Percentiles rank a stretch among this genome's conserved stretches.
Conservation (phyloP, 92 coral and sea anemone genomes). For the Desmophyllum pertusum region DNA sequence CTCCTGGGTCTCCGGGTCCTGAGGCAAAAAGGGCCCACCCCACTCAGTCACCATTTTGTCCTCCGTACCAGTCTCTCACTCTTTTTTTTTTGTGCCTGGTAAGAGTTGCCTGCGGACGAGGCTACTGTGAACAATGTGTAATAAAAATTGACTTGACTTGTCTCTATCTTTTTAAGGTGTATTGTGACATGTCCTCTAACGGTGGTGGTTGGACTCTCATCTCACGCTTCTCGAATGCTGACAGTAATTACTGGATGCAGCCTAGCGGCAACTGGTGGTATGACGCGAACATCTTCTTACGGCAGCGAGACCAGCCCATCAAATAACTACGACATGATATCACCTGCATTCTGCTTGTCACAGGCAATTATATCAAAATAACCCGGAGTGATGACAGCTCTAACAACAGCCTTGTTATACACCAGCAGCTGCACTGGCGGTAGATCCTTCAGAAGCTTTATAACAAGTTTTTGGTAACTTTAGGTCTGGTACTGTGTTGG, state of each 20-base stretch:
- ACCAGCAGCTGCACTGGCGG: slow-evolving; percentile 67
- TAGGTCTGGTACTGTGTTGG: slow-evolving; percentile 53
- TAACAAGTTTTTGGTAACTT: slow-evolving; percentile 67
- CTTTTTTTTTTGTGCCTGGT: no score
- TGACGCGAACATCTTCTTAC: slow-evolving; percentile 50
- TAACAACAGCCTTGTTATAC: slow-evolving; percentile 56
- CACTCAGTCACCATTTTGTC: no score
- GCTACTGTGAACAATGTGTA: no score
- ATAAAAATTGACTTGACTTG: no score
- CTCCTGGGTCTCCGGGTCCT: no score
- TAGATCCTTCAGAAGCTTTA: slow-evolving; percentile 57
- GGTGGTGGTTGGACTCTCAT: slow-evolving; percentile 74
- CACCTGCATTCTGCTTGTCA: slow-evolving; percentile 69
- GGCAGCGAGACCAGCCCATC: slow-evolving; percentile 62
- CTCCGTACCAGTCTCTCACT: no score
- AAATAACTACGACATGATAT: slow-evolving; percentile 73
- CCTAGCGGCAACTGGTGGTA: slow-evolving; percentile 74
- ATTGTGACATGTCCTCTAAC: slow-evolving; percentile 55
- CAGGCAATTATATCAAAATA: slow-evolving; percentile 62
- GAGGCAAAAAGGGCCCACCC: no score
- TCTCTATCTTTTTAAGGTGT: slow-evolving; percentile 15
- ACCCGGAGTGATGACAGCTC: slow-evolving; percentile 71
- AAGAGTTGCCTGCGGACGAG: no score
- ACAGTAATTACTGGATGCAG: slow-evolving; percentile 70
- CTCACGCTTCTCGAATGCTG: slow-evolving; percentile 76